These are phyloP conservation scores for Clivina fossor DNA, from an alignment of 2,888 invertebrate genomes.

Conservation along the genomic window DNA sequence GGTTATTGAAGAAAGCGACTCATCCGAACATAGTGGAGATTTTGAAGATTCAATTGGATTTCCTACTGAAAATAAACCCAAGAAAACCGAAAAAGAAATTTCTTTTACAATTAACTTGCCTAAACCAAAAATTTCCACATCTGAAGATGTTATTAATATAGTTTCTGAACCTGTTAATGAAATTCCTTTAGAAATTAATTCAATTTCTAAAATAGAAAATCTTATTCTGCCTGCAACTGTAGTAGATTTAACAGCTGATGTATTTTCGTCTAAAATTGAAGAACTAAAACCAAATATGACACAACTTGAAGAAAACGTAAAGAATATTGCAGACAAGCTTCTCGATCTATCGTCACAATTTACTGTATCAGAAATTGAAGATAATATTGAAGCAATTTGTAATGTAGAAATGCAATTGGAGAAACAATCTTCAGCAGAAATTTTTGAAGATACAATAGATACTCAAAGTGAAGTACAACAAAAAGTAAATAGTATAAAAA, in stretches of 20 bases:
- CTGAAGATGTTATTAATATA: no score
- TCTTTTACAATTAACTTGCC: neutral
- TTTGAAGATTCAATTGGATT: slow-evolving; percentile 24
- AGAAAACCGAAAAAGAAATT: slow-evolving; percentile 12
- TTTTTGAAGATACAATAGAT: slow-evolving; percentile 21
- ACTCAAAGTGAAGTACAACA: slow-evolving; percentile 7
- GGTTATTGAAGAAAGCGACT: slow-evolving; percentile 14
- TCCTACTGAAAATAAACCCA: slow-evolving; percentile 12
- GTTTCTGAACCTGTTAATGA: slow-evolving; percentile 16
- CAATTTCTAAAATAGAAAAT: no score
- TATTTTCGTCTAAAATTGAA: slow-evolving; percentile 3
- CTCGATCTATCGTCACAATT: no score
- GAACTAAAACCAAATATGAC: neutral
- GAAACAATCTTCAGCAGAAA: slow-evolving; percentile 16
- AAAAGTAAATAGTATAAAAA: neutral
- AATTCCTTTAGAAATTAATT: no score
- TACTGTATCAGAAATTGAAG: slow-evolving; percentile 4
- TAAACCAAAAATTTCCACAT: no score
- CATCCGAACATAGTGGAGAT: slow-evolving; percentile 14
- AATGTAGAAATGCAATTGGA: slow-evolving; percentile 20
- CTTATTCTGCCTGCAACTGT: no score
- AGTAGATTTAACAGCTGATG: no score
- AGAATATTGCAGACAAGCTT: no score
- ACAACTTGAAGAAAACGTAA: neutral
- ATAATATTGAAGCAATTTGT: slow-evolving; percentile 12